These are phyloP conservation scores for Iphiclides podalirius DNA, from an alignment of 2,888 invertebrate genomes.

Conservation along the genomic window DNA sequence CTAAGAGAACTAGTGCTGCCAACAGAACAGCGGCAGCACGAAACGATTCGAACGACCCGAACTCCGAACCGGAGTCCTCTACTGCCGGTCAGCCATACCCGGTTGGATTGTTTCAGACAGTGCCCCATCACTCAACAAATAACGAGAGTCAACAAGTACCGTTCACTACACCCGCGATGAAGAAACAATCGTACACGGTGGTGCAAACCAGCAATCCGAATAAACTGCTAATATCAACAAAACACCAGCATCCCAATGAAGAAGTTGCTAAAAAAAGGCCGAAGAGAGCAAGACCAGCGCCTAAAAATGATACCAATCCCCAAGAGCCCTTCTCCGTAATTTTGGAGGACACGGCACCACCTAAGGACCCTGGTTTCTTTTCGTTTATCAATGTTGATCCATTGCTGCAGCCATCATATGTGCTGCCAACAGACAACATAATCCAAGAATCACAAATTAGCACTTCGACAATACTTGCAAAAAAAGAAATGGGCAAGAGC, in stretches of 20 bases:
- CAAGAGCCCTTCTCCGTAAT: slow-evolving; percentile 49
- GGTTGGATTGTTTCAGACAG: slow-evolving; percentile 64
- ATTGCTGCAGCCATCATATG: slow-evolving; percentile 62
- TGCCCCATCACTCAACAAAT: slow-evolving; percentile 39
- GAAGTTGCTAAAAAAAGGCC: slow-evolving; percentile 47
- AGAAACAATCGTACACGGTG: slow-evolving; percentile 68
- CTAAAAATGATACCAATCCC: slow-evolving; percentile 19
- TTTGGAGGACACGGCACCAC: slow-evolving; percentile 45
- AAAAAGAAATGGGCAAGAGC: slow-evolving; percentile 30
- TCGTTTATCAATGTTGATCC: slow-evolving; percentile 74
- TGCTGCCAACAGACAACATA: slow-evolving; percentile 63
- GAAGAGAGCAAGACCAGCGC: slow-evolving; percentile 41
- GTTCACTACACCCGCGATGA: slow-evolving; percentile 62
- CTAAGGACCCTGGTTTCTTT: slow-evolving; percentile 57
- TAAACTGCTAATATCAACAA: slow-evolving; percentile 69
- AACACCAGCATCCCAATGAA: slow-evolving; percentile 42
- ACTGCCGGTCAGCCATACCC: slow-evolving; percentile 54
- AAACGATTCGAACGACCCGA: not conserved
- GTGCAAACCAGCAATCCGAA: slow-evolving; percentile 70
- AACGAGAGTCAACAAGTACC: slow-evolving; percentile 34
- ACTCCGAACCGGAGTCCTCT: slow-evolving; percentile 8
- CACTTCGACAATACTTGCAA: slow-evolving; percentile 50
- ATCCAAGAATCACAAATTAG: slow-evolving; percentile 73
- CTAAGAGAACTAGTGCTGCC: not conserved
- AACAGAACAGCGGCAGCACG: not conserved